phyloP scores from a whole-genome alignment of 2,797 vertebrate species.

The Myotis vivesi region DNA sequence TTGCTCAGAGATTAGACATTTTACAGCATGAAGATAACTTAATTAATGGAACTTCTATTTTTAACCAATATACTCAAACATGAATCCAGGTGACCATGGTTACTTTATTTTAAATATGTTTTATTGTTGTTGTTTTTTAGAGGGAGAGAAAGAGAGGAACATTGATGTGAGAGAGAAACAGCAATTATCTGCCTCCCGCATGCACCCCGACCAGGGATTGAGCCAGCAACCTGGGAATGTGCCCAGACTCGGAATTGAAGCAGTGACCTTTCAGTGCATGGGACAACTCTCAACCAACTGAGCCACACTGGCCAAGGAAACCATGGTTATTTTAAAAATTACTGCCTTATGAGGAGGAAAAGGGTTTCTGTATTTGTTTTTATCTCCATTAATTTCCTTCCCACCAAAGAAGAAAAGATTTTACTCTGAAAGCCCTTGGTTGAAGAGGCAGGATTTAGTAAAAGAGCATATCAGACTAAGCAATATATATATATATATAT shows the following conservation, averaged over 20 bases:
- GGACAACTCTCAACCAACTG: too few species aligned
- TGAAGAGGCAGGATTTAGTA: not conserved
- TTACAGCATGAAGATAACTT: not conserved
- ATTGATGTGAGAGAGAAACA: too few species aligned
- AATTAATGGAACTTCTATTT: conserved; percentile 1
- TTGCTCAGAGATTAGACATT: not conserved
- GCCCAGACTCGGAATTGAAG: too few species aligned
- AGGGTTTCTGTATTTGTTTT: not conserved
- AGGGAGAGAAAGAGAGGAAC: too few species aligned
- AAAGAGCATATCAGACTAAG: not conserved
- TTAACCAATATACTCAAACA: not conserved
- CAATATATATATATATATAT: too few species aligned
- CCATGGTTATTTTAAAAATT: not conserved
- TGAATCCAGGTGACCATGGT: not conserved
- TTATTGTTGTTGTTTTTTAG: too few species aligned
- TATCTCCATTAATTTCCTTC: not conserved
- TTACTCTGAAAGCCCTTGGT: not conserved
- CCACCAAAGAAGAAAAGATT: not conserved
- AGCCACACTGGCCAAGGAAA: too few species aligned
- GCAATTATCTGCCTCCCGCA: too few species aligned
- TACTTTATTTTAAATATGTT: not conserved
- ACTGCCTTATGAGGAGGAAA: not conserved
- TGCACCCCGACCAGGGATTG: too few species aligned
- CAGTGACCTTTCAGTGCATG: too few species aligned
- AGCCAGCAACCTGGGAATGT: too few species aligned